Percentiles rank a stretch among this genome's conserved stretches.
Conservation (phyloP, 1,140 invertebrate species). For the Lepidotrigona ventralis region DNA sequence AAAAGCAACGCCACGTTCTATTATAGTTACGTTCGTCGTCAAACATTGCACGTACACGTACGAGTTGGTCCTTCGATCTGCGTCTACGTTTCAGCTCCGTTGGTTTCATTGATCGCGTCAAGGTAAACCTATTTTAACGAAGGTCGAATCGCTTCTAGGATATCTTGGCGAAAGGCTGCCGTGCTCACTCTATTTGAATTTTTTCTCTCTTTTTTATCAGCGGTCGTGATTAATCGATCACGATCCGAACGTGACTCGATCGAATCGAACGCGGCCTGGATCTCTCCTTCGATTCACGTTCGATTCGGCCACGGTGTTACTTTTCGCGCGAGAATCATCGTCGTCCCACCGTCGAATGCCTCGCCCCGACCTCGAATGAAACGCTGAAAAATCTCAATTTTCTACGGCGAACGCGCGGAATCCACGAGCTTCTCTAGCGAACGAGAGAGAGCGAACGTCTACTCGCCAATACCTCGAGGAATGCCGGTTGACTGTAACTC, state of each 20-base stretch:
- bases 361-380: not conserved
- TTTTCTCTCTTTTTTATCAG: not conserved
- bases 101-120: constrained; percentile 41
- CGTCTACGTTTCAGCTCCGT: constrained; percentile 31
- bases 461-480: constrained; percentile 45
- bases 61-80: not conserved
- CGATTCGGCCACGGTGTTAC: not conserved
- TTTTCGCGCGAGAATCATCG: not conserved
- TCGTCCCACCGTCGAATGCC: too few relatives aligned
- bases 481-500: constrained; percentile 45
- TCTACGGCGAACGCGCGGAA: not conserved
- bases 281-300: constrained; percentile 5
- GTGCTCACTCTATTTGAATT: constrained; percentile 29
- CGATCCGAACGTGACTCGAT: constrained; percentile 33
- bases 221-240: constrained; percentile 31
- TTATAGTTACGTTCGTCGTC: not conserved
- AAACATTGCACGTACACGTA: not conserved
- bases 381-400: constrained; percentile 10
- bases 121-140: constrained; percentile 38
- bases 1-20: not conserved
- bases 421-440: not conserved
- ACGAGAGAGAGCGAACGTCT: not conserved
- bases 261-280: constrained; percentile 1
- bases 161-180: constrained; percentile 41
- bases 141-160: constrained; percentile 36